These are phyloP conservation scores for Protonibea diacanthus DNA, from an alignment of 2,797 vertebrate genomes.

Conservation along the genomic window DNA sequence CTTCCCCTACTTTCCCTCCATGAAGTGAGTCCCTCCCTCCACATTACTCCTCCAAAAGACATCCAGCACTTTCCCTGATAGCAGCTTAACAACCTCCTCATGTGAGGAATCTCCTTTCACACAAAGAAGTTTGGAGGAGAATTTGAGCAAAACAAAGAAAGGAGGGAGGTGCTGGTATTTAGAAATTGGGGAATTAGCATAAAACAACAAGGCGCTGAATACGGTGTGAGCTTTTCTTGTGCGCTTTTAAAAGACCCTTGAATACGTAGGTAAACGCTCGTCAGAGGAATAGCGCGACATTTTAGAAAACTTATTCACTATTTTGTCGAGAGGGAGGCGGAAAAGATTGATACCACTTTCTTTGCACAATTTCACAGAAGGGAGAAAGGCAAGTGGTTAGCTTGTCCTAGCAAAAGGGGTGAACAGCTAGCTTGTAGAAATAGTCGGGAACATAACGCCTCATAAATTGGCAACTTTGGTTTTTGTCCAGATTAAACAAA, in stretches of 20 bases:
- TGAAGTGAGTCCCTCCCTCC: constrained; percentile 26
- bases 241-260: background rate
- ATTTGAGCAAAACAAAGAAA: constrained; percentile 32
- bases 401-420: background rate
- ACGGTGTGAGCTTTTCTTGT: background rate
- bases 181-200: background rate
- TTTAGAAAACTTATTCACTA: background rate
- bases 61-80: constrained; percentile 48
- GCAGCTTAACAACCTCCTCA: constrained; percentile 58
- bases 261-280: rapidly evolving
- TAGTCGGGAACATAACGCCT: background rate
- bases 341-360: background rate
- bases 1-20: constrained; percentile 22
- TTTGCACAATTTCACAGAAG: no score
- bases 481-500: background rate
- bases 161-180: background rate
- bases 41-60: constrained; percentile 40
- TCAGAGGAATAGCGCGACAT: background rate
- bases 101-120: constrained; percentile 45
- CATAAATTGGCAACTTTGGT: background rate
- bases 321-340: background rate
- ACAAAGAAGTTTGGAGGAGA: constrained; percentile 27
- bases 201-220: background rate
- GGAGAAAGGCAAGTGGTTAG: background rate
- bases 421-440: background rate